phyloP scores from a whole-genome alignment of 2,113 vertebrate genomes.

The Orientallactaga bullata region DNA sequence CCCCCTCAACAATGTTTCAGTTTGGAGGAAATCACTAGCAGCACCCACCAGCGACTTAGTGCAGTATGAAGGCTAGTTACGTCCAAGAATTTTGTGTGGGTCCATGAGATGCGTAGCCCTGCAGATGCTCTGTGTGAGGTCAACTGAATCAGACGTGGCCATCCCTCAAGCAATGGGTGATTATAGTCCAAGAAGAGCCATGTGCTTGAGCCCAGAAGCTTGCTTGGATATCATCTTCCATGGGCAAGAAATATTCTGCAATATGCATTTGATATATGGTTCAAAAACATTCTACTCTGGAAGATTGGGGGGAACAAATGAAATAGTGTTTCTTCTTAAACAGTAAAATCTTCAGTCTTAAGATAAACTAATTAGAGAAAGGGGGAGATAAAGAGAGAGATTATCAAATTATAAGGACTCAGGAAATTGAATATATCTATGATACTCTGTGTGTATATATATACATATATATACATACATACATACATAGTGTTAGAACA shows the following conservation, averaged over 20 bases:
- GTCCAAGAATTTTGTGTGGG: background rate
- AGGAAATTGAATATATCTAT: background rate
- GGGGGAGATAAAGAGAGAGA: too few relatives aligned
- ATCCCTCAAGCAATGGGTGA: background rate
- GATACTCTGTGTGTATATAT: background rate
- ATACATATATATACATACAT: background rate
- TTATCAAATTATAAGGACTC: background rate
- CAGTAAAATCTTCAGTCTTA: background rate
- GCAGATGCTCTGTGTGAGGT: background rate
- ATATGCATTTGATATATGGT: background rate
- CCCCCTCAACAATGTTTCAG: too few relatives aligned
- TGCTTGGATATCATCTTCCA: background rate
- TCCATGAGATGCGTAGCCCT: background rate
- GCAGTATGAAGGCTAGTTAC: background rate
- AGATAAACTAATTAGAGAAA: background rate
- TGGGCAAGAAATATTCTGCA: background rate
- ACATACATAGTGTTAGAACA: too few relatives aligned
- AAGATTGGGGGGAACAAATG: background rate
- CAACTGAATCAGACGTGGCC: background rate
- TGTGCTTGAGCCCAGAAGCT: background rate
- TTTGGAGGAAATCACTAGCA: background rate
- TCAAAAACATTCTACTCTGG: background rate
- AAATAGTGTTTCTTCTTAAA: background rate
- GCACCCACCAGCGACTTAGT: background rate
- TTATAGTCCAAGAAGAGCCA: background rate